Base-by-base conservation (phyloP, 2,888 invertebrate species). In the Drosophila formosana region DNA sequence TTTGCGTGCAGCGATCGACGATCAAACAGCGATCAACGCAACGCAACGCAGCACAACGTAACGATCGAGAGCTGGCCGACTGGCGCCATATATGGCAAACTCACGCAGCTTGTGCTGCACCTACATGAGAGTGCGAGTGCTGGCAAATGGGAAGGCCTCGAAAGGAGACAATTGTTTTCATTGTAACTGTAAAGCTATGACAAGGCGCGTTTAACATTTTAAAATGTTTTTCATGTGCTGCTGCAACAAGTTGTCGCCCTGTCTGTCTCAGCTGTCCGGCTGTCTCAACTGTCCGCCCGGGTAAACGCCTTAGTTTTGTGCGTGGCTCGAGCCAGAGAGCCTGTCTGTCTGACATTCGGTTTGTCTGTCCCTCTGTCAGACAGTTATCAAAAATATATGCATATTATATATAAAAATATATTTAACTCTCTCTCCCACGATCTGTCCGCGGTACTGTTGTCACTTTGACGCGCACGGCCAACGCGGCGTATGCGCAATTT, bases 141-240 rank as follows among this genome's bases (percentile, higher is more conserved):
- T 28, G 4, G 28, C 30, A 7, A 30, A 43, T 56, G 66, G 64
- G 62, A 56, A 66, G 66, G 72, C 69, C 66, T 56, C 75, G 64
- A 62, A 67, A 76, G 72, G 63, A 66, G 73, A 76, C 66, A 68
- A 68, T 75, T 78, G 73, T 73, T 68, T 78, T 53, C 62, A 68
- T 78, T 75, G 73, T 75, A 82, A 78, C 88, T 73, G 69, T 80
- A 80, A 80, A 74, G 76, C 77, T 57, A 51, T 85, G 86, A 85
- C 82, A 88, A 71, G 88, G 82, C 76, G 76, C 88, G 72, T 66
- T 80, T 74, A 83, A 80, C 68, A 76, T 75, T 80, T 84, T 82
- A 88, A 87, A 89, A 87, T 89, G 85, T 75, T 88, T 89, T 88
- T 80, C 78, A 78, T 85, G 82, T 76, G 78, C 72, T 72, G 64